Base-by-base conservation (phyloP, 2,797 vertebrate species). In the Salarias fasciatus region DNA sequence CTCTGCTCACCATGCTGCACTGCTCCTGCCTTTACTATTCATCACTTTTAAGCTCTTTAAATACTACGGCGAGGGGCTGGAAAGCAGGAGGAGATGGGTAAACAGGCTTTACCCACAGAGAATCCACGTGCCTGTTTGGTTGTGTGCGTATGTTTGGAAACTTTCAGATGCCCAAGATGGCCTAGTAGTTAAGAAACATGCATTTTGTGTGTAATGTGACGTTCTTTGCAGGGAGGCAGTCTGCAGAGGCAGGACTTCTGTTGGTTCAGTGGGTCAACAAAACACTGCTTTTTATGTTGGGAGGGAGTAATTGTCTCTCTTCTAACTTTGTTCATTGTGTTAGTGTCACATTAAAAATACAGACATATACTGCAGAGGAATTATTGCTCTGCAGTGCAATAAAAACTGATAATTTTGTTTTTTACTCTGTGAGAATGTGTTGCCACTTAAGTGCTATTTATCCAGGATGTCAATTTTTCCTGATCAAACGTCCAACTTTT, bases 21-120 rank as follows among this genome's bases (percentile, higher is more conserved):
- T 82, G 83, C 86, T 88, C 60, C 82, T 80, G 77, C 73, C 69
- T 88, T 83, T 85, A 79, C 83, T 80, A 79, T 89, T 88, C 84
- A 90, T 81, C 79, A 73, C 45, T 48, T 73, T 75, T 78, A 75
- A 72, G 80, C 75, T 71, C 78, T 74, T 69, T 72, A 77, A 72
- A 85, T 77, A 72, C 69, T 24, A 41, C 30, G 59, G 48, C 33
- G 36, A 78, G 61, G 62, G 63, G 15, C 52, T 64, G 54, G 52
- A 42, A 61, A 57, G 49, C 37, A 49, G 63, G 41, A 38, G n/a
- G n/a, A 68, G 52, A 63, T 44, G 37, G 54, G 63, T 63, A 38
- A 33, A 33, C 46, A 31, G 51, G 38, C 37, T 13, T 58, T 24
- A 24, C 18, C 18, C 18, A 24, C 18, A 24, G 18, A n/a, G 18